These are phyloP conservation scores for Aurelia sp. DNA, from an alignment of 30 jellyfish, hydroid and myxozoan species.

Conservation along the genomic window DNA sequence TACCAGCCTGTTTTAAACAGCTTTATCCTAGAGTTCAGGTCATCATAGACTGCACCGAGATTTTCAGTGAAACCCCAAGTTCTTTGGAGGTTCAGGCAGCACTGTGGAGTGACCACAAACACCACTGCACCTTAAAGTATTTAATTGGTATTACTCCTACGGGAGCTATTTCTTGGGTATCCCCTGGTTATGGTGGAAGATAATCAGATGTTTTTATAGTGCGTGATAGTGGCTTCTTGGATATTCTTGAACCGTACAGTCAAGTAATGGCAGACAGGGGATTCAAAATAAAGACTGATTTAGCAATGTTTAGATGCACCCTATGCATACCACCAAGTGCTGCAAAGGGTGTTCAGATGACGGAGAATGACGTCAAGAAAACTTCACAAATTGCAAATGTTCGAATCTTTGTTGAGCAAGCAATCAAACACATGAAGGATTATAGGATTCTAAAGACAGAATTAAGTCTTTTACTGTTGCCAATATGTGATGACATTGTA, in stretches of 20 bases:
- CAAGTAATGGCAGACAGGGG: conserved; percentile 83
- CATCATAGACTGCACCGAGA: conserved; percentile 77
- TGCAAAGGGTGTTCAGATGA: conserved; percentile 70
- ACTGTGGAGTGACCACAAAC: conserved; percentile 81
- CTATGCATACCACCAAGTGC: conserved; percentile 76
- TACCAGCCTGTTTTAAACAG: conserved; percentile 61
- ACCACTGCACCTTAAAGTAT: conserved; percentile 63
- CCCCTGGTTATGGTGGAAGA: conserved; percentile 82
- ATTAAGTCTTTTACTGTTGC: background rate
- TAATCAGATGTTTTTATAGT: conserved; percentile 57
- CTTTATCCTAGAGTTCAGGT: conserved; percentile 56
- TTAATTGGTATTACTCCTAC: conserved; percentile 61
- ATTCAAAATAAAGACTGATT: conserved; percentile 59
- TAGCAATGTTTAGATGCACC: conserved; percentile 45
- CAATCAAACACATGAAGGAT: conserved; percentile 43
- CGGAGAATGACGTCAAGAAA: conserved; percentile 16
- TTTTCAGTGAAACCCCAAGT: conserved; percentile 74
- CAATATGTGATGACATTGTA: background rate
- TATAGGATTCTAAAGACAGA: conserved; percentile 23
- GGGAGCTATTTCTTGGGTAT: conserved; percentile 79
- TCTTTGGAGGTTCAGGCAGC: conserved; percentile 59
- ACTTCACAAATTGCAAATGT: conserved; percentile 69
- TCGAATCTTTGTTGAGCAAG: conserved; percentile 64
- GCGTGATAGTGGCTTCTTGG: conserved; percentile 59
- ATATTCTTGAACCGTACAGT: conserved; percentile 64